These are phyloP conservation scores for Nautilus pompilius DNA, from an alignment of 1,140 invertebrate species.

Conservation along the genomic window DNA sequence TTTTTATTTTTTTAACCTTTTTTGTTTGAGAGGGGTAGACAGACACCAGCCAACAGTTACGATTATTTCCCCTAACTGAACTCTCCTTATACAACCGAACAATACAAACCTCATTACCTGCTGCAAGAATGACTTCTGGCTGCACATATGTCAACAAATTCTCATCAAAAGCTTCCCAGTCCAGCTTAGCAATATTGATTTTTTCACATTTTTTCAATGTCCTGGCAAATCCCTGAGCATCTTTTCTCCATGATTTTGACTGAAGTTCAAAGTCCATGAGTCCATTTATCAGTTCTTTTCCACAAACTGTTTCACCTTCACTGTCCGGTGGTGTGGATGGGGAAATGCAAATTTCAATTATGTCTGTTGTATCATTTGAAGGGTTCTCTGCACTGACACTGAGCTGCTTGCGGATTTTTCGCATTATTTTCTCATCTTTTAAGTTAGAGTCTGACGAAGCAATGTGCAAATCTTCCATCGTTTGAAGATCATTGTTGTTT, in stretches of 20 bases:
- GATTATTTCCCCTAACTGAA: no score
- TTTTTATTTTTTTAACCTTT: no score
- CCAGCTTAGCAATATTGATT: slow-evolving; percentile 28
- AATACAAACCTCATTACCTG: no score
- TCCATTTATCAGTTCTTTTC: slow-evolving; percentile 13
- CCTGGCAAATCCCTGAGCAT: slow-evolving; percentile 11
- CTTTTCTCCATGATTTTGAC: slow-evolving; percentile 20
- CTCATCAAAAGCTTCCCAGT: slow-evolving; percentile 33
- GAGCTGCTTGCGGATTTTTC: slow-evolving; percentile 32
- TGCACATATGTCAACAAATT: slow-evolving; percentile 17
- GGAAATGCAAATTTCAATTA: slow-evolving; percentile 22
- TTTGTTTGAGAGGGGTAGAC: no score
- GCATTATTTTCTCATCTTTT: slow-evolving; percentile 32
- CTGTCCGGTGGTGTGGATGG: slow-evolving; percentile 8
- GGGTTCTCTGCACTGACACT: slow-evolving; percentile 27
- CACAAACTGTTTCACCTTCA: slow-evolving; percentile 4
- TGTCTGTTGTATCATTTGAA: slow-evolving; percentile 8
- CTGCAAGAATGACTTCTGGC: slow-evolving; percentile 42
- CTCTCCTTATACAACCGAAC: no score
- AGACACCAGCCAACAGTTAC: no score
- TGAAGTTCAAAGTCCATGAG: slow-evolving; percentile 23
- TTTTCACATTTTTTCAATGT: slow-evolving; percentile 17
- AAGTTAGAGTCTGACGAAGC: not conserved
- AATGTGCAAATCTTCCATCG: not conserved
- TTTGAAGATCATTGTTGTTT: not conserved